Base-by-base conservation (phyloP, 2,113 vertebrate species). In the Phaethornis superciliosus region DNA sequence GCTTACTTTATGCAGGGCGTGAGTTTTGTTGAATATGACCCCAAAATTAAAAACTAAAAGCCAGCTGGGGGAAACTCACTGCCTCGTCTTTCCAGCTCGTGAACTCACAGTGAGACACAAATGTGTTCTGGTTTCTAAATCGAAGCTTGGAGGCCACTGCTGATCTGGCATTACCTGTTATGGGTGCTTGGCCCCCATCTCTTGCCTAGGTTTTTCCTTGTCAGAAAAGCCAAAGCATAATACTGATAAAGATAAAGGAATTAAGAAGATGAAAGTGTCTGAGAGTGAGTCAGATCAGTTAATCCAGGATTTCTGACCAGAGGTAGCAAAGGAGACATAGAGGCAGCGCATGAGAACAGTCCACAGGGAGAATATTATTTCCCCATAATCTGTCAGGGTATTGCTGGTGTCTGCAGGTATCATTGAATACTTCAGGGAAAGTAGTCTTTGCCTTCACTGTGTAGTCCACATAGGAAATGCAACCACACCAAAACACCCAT, bases 21-120 rank as follows among this genome's bases (percentile, higher is more conserved):
- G 8, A 6, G 21, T 19, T 5, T 27, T 51, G 13, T 11, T 15
- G n/a, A 9, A 68, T 35, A 52, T 2, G 59, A 59, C 59, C 22
- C 63, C 21, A 20, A 69, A 65, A 37, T 5, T 8, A 10, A 27
- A 8, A 6, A 21, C 5, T 12, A 47, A 62, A 65, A 71, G 35
- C 21, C 5, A 0, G 2, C 58, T 35, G 54, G 17, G 20, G 44
- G 17, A 22, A 54, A 21, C 18, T 21, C 2, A 1, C 58, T 49
- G 63, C 44, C 56, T 28, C 16, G 0, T n/a, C 22, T 67, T 44
- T 7, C 60, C 14, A 20, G 75, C 49, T 63, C 27, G 1, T 1
- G 4, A 11, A 59, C 15, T 10, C 0, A 3, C 14, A 3, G 56
- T 1, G 54, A 12, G 23, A 12, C 16, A 10, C 15, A 1, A 5